Evolutionary conservation across 2,113 vertebrate genomes (phyloP), one percentile per base, ranked within the genome.

Genomic region (Gymnogyps californianus): DNA sequence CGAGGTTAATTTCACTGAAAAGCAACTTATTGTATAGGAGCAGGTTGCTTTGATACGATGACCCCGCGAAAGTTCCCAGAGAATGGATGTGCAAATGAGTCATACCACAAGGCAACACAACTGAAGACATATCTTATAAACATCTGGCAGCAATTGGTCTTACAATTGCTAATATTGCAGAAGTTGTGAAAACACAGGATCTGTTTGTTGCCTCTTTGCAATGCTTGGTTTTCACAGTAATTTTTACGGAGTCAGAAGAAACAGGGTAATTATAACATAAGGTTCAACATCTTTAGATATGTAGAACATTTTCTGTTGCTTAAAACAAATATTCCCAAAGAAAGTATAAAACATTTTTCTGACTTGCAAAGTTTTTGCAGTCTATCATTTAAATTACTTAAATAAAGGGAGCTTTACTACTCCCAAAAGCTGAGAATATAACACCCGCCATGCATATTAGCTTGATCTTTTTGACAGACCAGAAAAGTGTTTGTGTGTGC

Each of bases 311-410:
- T 98, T 98, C 95, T 94, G 67, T 98, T 98, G 96, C 97, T 98
- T 98, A 98, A 98, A 98, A 98, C 98, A 98, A 98, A 98, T 98
- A 98, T 98, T 98, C 98, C 98, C 98, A 87, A 77, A 96, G 98
- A 98, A 98, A 98, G 95, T 97, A 98, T 98, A 98, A 98, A 98
- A 96, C 97, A 98, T 98, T 98, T 97, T 98, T 98, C 98, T 98
- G 98, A 98, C 98, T 98, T 97, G 97, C 98, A 97, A 98, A 98
- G 98, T 98, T 98, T 98, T 98, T 98, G 98, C 98, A 98, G 98
- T 98, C 98, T 98, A 98, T 98, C 98, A 98, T 98, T 98, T 98
- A 98, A 98, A 98, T 98, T 98, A 98, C 98, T 98, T 98, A 98
- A 98, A 98, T 98, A 98, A 98, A 98, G 98, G 98, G 98, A 98